These are phyloP conservation scores for Drosophila suboccidentalis DNA, from an alignment of 2,888 invertebrate genomes.

Conservation along the genomic window DNA sequence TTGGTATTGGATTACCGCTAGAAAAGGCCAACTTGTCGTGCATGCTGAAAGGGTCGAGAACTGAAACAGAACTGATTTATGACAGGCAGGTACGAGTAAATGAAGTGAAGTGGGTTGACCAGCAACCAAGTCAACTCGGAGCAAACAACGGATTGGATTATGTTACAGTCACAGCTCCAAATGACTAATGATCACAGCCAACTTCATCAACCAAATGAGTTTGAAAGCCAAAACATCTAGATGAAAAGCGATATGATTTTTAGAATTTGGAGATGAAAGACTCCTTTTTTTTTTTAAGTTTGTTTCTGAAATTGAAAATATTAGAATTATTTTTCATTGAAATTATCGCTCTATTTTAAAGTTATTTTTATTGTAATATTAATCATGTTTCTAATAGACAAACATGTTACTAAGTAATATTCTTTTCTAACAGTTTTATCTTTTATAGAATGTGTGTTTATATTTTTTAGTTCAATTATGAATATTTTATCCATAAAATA, in stretches of 20 bases:
- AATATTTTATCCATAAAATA: too few relatives aligned
- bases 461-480: neutral
- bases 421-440: too few relatives aligned
- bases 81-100: conserved; percentile 38
- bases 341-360: too few relatives aligned
- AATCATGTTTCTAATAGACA: too few relatives aligned
- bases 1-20: conserved; percentile 57
- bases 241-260: neutral
- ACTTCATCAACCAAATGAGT: conserved; percentile 22
- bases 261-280: neutral
- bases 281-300: neutral
- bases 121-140: conserved; percentile 4
- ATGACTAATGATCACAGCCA: conserved; percentile 45
- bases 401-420: too few relatives aligned
- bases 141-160: conserved; percentile 29
- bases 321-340: too few relatives aligned
- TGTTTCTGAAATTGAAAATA: neutral
- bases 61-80: conserved; percentile 60
- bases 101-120: conserved; percentile 36
- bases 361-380: too few relatives aligned
- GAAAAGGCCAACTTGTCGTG: conserved; percentile 47
- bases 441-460: too few relatives aligned
- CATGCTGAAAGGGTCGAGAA: conserved; percentile 28
- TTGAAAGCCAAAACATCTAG: neutral
- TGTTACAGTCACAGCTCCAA: conserved; percentile 38